phyloP scores from a whole-genome alignment of 2,113 vertebrate genomes.

The Elephantulus edwardii region DNA sequence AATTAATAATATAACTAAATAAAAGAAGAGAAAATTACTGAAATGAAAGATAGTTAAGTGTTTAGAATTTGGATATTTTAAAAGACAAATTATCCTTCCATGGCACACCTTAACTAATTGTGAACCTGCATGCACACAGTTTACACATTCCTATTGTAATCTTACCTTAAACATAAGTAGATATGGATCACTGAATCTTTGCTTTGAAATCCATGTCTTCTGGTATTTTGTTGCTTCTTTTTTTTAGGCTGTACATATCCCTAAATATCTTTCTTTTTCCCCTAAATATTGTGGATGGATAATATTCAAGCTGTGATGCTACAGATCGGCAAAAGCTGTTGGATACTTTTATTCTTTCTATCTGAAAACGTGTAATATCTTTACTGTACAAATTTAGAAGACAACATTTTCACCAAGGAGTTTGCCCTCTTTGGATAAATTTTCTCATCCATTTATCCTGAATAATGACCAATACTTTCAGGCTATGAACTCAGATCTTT shows the following conservation, averaged over 20 bases:
- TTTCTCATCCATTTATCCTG: neutral
- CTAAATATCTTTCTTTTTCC: neutral
- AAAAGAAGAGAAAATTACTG: too few relatives aligned
- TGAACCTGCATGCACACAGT: neutral
- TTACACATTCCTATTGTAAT: neutral
- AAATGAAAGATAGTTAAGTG: too few relatives aligned
- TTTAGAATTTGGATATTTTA: too few relatives aligned
- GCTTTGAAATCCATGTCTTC: neutral
- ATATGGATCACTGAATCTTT: neutral
- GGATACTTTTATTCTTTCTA: neutral
- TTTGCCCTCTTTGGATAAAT: neutral
- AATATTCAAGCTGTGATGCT: neutral
- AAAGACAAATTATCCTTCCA: neutral
- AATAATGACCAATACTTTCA: neutral
- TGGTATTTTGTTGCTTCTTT: too few relatives aligned
- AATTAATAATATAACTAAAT: too few relatives aligned
- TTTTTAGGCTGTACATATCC: neutral
- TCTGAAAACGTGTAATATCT: neutral
- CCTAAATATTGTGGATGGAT: neutral
- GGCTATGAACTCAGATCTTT: neutral
- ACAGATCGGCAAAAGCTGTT: neutral
- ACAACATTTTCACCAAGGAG: neutral
- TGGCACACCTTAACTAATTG: neutral
- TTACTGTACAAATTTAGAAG: neutral
- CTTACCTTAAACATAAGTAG: neutral